Base-by-base conservation (phyloP, 2,113 vertebrate genomes). In the Bubo bubo region DNA sequence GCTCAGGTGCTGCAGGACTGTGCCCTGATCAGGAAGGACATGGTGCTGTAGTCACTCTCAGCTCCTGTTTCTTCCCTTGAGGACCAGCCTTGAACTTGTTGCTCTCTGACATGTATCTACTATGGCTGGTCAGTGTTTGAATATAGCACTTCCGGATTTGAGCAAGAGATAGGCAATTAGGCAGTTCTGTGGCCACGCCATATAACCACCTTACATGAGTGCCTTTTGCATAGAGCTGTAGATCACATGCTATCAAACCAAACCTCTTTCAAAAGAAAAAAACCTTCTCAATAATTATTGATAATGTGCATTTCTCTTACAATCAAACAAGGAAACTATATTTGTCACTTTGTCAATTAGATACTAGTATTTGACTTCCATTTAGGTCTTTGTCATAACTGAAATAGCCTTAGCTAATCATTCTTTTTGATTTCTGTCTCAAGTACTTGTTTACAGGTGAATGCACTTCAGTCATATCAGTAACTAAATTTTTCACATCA, bases 371-470 rank as follows among this genome's bases (percentile, higher is more conserved):
- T 41, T 77, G 30, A 66, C 28, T 88, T 37, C 35, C 32, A 27
- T 68, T 88, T 88, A 68, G 19, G 7, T 76, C 34, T 94, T 89
- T 86, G 43, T 47, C 55, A 41, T 81, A 79, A 75, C n/a, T 80
- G 26, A 63, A 77, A 79, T 37, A 26, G 86, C 41, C 50, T 88
- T 60, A 81, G 63, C 32, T 66, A 97, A 74, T 43, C 50, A 71
- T 70, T 89, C 3, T 5, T 79, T 94, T 67, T 81, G n/a, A 88
- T 77, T 97, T 93, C 74, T 79, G 53, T 80, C 87, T 95, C 77
- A 79, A 80, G 26, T n/a, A 55, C 74, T 91, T 94, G 45, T 96
- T 97, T 96, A 77, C 66, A 90, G 81, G 74, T 92, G 74, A 96
- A 90, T 43, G 34, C 19, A 83, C 50, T 92, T 86, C 58, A 91